Evolutionary conservation across 1,140 invertebrate species (phyloP).

Genomic region (Sitophilus oryzae): DNA sequence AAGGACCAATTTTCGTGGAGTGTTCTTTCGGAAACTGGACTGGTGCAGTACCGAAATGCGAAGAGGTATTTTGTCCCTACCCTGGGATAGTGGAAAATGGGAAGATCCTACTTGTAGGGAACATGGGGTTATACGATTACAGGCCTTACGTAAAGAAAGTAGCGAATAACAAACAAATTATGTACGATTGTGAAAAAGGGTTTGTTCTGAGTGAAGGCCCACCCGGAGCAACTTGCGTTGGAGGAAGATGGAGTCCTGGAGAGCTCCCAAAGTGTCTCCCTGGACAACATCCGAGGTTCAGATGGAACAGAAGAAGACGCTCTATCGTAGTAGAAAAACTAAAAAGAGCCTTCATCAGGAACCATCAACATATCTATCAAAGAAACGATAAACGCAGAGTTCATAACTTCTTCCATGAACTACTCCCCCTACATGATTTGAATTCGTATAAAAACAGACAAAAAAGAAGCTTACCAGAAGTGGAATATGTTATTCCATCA

Average conservation of each 20-base stretch:
- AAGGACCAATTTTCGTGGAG: conserved; percentile 66
- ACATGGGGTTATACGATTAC: conserved; percentile 97
- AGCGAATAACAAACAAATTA: conserved; percentile 89
- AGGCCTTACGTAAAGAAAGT: conserved; percentile 90
- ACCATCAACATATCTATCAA: background rate
- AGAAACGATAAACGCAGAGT: background rate
- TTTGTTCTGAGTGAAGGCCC: conserved; percentile 82
- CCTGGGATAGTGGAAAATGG: conserved; percentile 88
- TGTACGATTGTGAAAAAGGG: conserved; percentile 92
- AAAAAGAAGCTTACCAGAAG: background rate
- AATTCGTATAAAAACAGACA: background rate
- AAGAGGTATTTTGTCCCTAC: conserved; percentile 91
- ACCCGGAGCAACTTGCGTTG: conserved; percentile 86
- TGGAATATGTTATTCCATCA: background rate
- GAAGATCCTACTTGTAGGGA: conserved; percentile 88
- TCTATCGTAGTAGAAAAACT: conserved; percentile 45
- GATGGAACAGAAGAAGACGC: conserved; percentile 66
- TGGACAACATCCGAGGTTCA: conserved; percentile 74
- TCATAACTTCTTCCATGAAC: background rate
- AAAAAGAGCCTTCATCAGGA: background rate
- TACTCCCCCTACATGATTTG: background rate
- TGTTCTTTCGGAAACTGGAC: conserved; percentile 93
- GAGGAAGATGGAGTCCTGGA: conserved; percentile 80
- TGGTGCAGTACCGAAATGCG: conserved; percentile 74
- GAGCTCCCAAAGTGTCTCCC: conserved; percentile 67